phyloP scores from a whole-genome alignment of 35 echinoderm and acorn worm species.

The Lytechinus variegatus region DNA sequence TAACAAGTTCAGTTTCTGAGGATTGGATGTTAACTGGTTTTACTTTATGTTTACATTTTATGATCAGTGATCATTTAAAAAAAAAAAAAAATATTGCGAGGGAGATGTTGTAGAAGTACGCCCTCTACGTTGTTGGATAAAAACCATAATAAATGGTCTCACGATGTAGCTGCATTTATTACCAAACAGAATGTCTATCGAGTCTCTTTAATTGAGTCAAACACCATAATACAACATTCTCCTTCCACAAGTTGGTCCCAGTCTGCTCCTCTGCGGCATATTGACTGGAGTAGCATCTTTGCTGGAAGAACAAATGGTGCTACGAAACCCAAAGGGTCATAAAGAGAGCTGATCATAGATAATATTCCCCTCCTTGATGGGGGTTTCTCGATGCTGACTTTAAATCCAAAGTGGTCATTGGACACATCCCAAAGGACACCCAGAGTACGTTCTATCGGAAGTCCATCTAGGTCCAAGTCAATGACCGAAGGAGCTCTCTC shows the following conservation, averaged over 20 bases:
- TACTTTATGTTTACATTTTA: no score
- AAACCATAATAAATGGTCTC: no score
- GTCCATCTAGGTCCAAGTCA: slow-evolving; percentile 16
- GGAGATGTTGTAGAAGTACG: no score
- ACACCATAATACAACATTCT: no score
- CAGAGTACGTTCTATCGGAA: slow-evolving; percentile 50
- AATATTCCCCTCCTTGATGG: slow-evolving; percentile 62
- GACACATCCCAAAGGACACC: slow-evolving; percentile 52
- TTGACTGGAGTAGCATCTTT: slow-evolving; percentile 52
- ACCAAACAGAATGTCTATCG: no score
- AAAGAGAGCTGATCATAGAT: slow-evolving; percentile 62
- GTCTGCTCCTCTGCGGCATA: slow-evolving; percentile 48
- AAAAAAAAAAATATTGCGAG: no score
- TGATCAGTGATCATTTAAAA: no score
- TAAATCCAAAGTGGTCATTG: slow-evolving; percentile 63
- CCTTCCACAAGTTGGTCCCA: slow-evolving; percentile 55
- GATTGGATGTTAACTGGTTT: no score
- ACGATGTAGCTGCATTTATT: no score
- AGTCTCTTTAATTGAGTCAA: no score
- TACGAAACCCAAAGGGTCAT: slow-evolving; percentile 68
- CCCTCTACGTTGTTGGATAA: no score
- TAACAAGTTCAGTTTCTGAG: no score
- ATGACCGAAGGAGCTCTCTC: slow-evolving; percentile 33
- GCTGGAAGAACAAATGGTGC: slow-evolving; percentile 55
- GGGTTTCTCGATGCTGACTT: slow-evolving; percentile 27